These are phyloP conservation scores for Mallotus villosus DNA, from an alignment of 2,797 vertebrate genomes.

Conservation along the genomic window DNA sequence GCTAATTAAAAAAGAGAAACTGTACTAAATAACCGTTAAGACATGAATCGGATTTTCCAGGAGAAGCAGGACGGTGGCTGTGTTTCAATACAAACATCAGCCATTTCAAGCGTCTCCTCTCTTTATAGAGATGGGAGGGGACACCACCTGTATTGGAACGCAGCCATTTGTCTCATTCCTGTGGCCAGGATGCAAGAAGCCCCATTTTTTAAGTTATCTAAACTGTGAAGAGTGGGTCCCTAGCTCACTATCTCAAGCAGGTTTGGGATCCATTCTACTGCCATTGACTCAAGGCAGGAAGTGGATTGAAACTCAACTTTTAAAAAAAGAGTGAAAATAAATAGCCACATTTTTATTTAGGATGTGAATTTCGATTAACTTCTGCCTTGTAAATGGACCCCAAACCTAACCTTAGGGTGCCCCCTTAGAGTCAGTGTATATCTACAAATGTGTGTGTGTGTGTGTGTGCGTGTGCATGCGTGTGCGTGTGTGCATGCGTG, in stretches of 20 bases:
- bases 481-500: background rate
- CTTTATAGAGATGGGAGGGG: slow-evolving; percentile 19
- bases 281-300: background rate
- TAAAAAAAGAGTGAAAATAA: background rate
- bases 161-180: slow-evolving; percentile 35
- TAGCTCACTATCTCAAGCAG: background rate
- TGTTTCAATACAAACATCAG: slow-evolving; percentile 42
- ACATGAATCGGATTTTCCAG: slow-evolving; percentile 27
- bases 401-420: background rate
- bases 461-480: background rate
- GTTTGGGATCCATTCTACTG: background rate
- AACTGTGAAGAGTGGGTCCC: background rate
- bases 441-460: slow-evolving; percentile 6
- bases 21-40: background rate
- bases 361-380: background rate
- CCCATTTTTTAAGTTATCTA: background rate
- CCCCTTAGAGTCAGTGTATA: slow-evolving; percentile 4
- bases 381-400: slow-evolving; percentile 31
- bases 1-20: no score
- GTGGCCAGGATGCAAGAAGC: slow-evolving; percentile 56
- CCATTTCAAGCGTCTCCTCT: background rate
- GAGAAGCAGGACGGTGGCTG: slow-evolving; percentile 47
- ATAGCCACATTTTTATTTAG: background rate
- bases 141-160: slow-evolving; percentile 53
- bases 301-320: slow-evolving; percentile 27